Conservation (phyloP, 2,797 vertebrate genomes). For the Mionectes olivaceus region DNA sequence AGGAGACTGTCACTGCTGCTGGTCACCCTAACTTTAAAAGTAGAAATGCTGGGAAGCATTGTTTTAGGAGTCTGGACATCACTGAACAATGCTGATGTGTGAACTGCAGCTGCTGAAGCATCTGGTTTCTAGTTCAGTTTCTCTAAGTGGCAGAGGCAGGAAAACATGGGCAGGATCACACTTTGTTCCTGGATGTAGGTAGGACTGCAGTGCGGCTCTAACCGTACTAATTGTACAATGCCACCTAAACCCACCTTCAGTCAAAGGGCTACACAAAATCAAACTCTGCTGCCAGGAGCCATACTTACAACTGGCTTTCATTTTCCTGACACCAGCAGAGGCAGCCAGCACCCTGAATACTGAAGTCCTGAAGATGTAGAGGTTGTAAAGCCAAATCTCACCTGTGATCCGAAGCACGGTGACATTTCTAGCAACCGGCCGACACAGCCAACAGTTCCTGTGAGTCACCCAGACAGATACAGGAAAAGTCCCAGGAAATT, state of each 20-base stretch:
- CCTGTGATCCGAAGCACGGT: constrained; percentile 72
- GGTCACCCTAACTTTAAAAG: background rate
- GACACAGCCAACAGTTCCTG: constrained; percentile 65
- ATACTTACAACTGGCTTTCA: background rate
- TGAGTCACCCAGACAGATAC: constrained; percentile 77
- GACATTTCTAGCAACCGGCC: constrained; percentile 48
- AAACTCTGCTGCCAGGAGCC: background rate
- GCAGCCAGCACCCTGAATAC: background rate
- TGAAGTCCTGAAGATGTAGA: background rate
- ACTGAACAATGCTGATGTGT: background rate
- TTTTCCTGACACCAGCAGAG: background rate
- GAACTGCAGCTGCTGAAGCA: background rate
- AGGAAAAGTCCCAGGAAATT: constrained; percentile 51
- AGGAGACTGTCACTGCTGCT: background rate
- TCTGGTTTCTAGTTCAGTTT: background rate
- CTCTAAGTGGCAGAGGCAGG: background rate
- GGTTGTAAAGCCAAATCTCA: constrained; percentile 1
- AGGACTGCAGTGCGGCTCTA: background rate
- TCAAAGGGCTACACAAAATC: background rate
- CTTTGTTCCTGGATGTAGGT: background rate
- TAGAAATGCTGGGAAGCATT: background rate
- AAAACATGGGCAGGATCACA: background rate
- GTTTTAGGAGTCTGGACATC: background rate
- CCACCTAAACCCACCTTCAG: background rate
- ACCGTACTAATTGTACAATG: background rate